phyloP scores from a whole-genome alignment of 2,888 invertebrate species.

The Penaeus monodon region DNA sequence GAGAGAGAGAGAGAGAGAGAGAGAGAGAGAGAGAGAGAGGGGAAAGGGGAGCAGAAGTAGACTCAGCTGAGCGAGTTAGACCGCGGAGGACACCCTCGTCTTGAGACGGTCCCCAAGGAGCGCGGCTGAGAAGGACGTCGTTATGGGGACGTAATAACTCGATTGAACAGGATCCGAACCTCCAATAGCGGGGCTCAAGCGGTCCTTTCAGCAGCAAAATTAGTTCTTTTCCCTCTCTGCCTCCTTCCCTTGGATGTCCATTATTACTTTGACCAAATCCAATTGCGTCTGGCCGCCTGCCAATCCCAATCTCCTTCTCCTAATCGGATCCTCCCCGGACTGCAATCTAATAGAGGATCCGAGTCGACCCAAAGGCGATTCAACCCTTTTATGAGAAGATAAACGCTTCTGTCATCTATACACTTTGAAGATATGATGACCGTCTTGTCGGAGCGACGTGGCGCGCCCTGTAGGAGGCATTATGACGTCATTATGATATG shows the following conservation, averaged over 20 bases:
- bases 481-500: constrained; percentile 9
- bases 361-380: constrained; percentile 41
- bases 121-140: not conserved
- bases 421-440: constrained; percentile 46
- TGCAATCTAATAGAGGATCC: constrained; percentile 49
- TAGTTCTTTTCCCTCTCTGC: constrained; percentile 37
- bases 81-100: not conserved
- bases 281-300: constrained; percentile 57
- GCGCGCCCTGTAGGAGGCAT: constrained; percentile 9
- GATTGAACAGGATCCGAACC: not conserved
- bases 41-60: not conserved
- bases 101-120: not conserved
- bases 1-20: not conserved
- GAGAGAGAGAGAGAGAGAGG: not conserved
- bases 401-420: constrained; percentile 47
- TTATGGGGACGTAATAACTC: constrained; percentile 24
- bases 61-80: too few relatives aligned
- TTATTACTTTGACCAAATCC: constrained; percentile 59
- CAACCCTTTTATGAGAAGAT: constrained; percentile 57
- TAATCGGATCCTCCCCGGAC: constrained; percentile 55
- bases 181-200: constrained; percentile 28
- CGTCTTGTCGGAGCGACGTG: constrained; percentile 13
- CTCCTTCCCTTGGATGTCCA: constrained; percentile 43
- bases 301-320: constrained; percentile 57
- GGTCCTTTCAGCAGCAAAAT: constrained; percentile 41